These are phyloP conservation scores for Xiphophorus maculatus DNA, from an alignment of 2,113 vertebrate species.

Conservation along the genomic window DNA sequence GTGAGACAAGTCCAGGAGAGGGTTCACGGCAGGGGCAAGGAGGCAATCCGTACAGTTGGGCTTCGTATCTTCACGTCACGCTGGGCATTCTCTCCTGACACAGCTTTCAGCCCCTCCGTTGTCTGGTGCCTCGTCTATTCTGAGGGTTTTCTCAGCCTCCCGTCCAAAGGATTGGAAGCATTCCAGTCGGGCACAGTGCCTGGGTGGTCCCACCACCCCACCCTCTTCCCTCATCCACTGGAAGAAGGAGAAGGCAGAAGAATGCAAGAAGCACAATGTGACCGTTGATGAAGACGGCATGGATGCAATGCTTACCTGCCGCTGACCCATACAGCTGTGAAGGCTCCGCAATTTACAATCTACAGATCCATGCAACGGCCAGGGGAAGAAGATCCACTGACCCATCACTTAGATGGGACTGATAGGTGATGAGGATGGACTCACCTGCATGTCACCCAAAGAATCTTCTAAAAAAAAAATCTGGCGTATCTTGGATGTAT, in stretches of 20 bases:
- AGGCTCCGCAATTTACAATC: constrained; percentile 53
- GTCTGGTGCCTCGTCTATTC: constrained; percentile 48
- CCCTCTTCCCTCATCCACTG: constrained; percentile 19
- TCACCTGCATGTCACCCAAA: constrained; percentile 58
- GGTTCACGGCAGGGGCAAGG: constrained; percentile 79
- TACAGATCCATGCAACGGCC: constrained; percentile 50
- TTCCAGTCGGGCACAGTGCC: constrained; percentile 73
- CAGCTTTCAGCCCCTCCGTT: constrained; percentile 67
- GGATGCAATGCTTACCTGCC: constrained; percentile 73
- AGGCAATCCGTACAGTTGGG: constrained; percentile 68
- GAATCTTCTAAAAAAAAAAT: constrained; percentile 5
- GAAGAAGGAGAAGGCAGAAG: constrained; percentile 67
- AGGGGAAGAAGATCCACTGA: constrained; percentile 59
- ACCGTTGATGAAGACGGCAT: constrained; percentile 68
- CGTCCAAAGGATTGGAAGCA: constrained; percentile 61
- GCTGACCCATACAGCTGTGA: constrained; percentile 71
- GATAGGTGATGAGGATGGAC: constrained; percentile 63
- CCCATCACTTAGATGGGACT: constrained; percentile 61
- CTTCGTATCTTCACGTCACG: constrained; percentile 77
- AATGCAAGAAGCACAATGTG: constrained; percentile 78
- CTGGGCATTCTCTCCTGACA: constrained; percentile 74
- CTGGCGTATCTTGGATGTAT: not conserved
- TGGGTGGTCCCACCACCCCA: constrained; percentile 74
- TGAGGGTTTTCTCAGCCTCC: constrained; percentile 44
- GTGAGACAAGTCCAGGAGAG: constrained; percentile 71